Percentiles rank a stretch among this genome's conserved stretches.
Evolutionary conservation across 2,113 vertebrate species (phyloP).

Genomic region (Eulemur macaco): DNA sequence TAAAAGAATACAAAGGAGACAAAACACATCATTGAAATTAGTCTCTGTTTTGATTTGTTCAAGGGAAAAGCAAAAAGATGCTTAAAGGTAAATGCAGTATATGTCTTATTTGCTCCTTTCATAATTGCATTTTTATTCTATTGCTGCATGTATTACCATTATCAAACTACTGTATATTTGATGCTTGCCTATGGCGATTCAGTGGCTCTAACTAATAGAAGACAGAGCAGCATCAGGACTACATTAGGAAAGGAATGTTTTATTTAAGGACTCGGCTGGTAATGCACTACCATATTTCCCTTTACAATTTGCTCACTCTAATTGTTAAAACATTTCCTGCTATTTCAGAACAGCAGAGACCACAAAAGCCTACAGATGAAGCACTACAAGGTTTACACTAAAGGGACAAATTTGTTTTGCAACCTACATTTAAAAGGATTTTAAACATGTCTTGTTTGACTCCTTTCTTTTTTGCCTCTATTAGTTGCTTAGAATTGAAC

Average conservation of each 20-base stretch:
- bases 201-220: slow-evolving; percentile 70
- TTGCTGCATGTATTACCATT: slow-evolving; percentile 62
- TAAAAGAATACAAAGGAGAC: slow-evolving; percentile 37
- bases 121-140: slow-evolving; percentile 63
- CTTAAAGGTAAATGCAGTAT: slow-evolving; percentile 68
- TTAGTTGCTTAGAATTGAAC: not conserved
- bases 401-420: not conserved
- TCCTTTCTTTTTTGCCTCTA: not conserved
- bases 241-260: slow-evolving; percentile 83
- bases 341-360: slow-evolving; percentile 73
- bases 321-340: slow-evolving; percentile 81
- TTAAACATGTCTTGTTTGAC: not conserved
- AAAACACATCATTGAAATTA: slow-evolving; percentile 30
- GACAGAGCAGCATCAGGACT: slow-evolving; percentile 70
- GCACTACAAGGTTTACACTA: not conserved
- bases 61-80: slow-evolving; percentile 58
- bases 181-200: slow-evolving; percentile 75
- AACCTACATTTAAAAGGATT: not conserved
- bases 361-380: slow-evolving; percentile 60
- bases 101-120: slow-evolving; percentile 52
- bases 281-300: slow-evolving; percentile 78
- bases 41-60: slow-evolving; percentile 65
- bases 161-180: slow-evolving; percentile 75
- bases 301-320: slow-evolving; percentile 82
- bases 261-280: slow-evolving; percentile 79